A percentile compares a stretch with the other conserved stretches of the same genome.
phyloP scores from a whole-genome alignment of 2,888 invertebrate species.

The Lissocephala sabroskyi region DNA sequence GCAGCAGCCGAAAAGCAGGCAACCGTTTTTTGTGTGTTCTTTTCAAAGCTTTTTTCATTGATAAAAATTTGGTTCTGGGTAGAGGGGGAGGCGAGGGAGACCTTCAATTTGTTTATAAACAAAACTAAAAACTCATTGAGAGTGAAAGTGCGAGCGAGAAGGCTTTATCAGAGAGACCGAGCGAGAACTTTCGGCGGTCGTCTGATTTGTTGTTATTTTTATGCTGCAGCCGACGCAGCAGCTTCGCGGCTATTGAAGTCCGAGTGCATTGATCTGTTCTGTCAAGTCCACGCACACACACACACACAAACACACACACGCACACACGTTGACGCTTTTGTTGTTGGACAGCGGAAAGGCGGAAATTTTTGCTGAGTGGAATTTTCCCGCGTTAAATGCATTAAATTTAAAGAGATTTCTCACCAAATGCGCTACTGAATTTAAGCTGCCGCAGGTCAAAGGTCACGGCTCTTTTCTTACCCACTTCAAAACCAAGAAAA shows the following conservation, averaged over 20 bases:
- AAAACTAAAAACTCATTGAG: conserved; percentile 14
- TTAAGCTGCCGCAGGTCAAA: too few relatives aligned
- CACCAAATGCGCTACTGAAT: too few relatives aligned
- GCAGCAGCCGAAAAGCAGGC: conserved; percentile 10
- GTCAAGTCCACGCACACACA: too few relatives aligned
- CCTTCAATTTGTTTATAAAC: conserved; percentile 41
- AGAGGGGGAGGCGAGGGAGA: too few relatives aligned
- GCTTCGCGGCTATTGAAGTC: too few relatives aligned
- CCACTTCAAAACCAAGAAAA: too few relatives aligned
- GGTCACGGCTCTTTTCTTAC: too few relatives aligned
- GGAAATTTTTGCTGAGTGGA: conserved; percentile 22
- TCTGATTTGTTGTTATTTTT: not conserved
- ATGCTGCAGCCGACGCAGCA: not conserved
- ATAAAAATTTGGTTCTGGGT: conserved; percentile 22
- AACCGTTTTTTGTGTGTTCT: not conserved
- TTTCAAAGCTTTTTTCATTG: conserved; percentile 28
- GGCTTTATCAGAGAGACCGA: not conserved
- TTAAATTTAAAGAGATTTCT: not conserved
- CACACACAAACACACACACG: too few relatives aligned
- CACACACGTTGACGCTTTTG: not conserved
- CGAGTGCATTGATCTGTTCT: conserved; percentile 51
- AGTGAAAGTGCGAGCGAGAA: conserved; percentile 10
- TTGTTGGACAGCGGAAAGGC: not conserved
- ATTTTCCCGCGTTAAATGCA: conserved; percentile 25
- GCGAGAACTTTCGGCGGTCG: not conserved